A percentile compares a stretch with the other conserved stretches of the same genome.
These are phyloP conservation scores for Microcaecilia unicolor DNA, from an alignment of 2,797 vertebrate species.

Conservation along the genomic window DNA sequence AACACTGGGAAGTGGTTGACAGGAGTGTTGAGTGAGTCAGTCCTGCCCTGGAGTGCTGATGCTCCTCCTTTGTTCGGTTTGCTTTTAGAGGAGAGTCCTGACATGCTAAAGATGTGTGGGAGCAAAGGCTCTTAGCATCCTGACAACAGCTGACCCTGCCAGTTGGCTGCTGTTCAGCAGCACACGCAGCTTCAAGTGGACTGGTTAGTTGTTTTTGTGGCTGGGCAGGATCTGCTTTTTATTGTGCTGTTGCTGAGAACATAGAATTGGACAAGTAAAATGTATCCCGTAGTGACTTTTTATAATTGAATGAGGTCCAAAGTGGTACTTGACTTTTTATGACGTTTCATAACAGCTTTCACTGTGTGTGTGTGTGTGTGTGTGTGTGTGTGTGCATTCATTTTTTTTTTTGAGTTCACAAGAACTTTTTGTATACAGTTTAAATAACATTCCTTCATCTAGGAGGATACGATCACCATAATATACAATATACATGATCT, in stretches of 20 bases:
- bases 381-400: too few species aligned
- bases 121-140: constrained; percentile 17
- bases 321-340: constrained; percentile 4
- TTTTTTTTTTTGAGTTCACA: too few species aligned
- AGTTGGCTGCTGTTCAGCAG: constrained; percentile 34
- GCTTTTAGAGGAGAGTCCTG: constrained; percentile 22
- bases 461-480: too few species aligned
- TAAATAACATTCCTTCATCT: too few species aligned
- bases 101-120: constrained; percentile 26
- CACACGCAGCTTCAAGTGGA: constrained; percentile 33
- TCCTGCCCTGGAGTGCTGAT: too few species aligned
- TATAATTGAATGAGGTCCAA: constrained; percentile 21
- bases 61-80: constrained; percentile 7
- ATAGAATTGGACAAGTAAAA: constrained; percentile 28
- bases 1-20: too few species aligned
- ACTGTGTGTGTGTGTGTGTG: too few species aligned
- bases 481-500: too few species aligned
- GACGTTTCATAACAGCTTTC: too few species aligned
- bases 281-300: constrained; percentile 17
- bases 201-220: constrained; percentile 25
- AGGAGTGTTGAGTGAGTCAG: too few species aligned
- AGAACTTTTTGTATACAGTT: too few species aligned
- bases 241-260: constrained; percentile 13
- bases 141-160: constrained; percentile 29
- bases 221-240: constrained; percentile 9